A percentile compares a stretch with the other conserved stretches of the same genome.
Evolutionary conservation across 2,797 vertebrate genomes (phyloP).

Genomic region (Tragelaphus oryx): DNA sequence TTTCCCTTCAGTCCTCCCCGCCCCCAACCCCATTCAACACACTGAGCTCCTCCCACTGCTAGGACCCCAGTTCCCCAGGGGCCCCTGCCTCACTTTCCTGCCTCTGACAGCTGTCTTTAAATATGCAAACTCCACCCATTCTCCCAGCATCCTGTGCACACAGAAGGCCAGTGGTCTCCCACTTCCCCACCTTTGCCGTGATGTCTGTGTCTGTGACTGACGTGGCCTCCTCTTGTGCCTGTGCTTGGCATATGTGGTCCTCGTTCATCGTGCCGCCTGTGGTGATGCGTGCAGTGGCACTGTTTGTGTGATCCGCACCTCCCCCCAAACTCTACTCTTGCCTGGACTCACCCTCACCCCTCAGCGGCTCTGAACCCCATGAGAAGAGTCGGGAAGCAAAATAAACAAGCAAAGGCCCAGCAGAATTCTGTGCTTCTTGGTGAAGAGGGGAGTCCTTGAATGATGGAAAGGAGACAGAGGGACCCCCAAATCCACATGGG

Average conservation of each 20-base stretch:
- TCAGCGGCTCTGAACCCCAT: constrained; percentile 69
- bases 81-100: constrained; percentile 40
- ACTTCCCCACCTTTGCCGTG: constrained; percentile 65
- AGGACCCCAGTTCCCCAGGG: constrained; percentile 59
- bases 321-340: constrained; percentile 37
- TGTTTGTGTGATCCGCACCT: constrained; percentile 63
- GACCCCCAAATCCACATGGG: constrained; percentile 40
- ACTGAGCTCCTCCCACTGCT: constrained; percentile 44
- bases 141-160: constrained; percentile 70
- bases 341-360: constrained; percentile 55
- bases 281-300: constrained; percentile 72
- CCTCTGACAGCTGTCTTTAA: constrained; percentile 74
- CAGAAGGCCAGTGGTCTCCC: constrained; percentile 58
- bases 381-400: constrained; percentile 73
- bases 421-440: constrained; percentile 77
- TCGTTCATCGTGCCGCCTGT: constrained; percentile 72
- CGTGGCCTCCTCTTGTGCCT: constrained; percentile 70
- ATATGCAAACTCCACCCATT: constrained; percentile 70
- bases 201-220: constrained; percentile 73
- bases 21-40: not conserved
- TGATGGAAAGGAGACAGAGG: constrained; percentile 19
- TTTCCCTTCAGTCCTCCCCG: not conserved
- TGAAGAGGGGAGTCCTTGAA: constrained; percentile 45
- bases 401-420: constrained; percentile 76
- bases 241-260: constrained; percentile 73